Conservation (phyloP, 2,888 invertebrate species). For the Drosophila neonasuta region DNA sequence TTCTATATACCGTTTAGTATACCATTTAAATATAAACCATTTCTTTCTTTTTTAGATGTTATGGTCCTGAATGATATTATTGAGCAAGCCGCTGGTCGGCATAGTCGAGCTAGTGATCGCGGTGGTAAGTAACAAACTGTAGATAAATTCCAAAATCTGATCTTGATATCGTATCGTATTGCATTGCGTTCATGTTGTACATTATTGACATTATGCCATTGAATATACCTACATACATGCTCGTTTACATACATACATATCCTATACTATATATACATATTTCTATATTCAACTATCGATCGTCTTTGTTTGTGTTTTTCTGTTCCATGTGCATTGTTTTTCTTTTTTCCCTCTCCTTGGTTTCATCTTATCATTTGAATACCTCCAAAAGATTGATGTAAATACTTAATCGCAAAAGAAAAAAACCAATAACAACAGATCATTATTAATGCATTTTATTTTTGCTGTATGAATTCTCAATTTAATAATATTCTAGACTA, state of each 20-base stretch:
- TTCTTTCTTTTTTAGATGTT: conserved; percentile 84
- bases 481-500: conserved; percentile 26
- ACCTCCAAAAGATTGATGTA: conserved; percentile 44
- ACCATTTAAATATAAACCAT: too few species aligned
- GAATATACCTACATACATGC: conserved; percentile 17
- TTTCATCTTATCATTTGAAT: conserved; percentile 30
- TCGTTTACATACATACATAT: conserved; percentile 7
- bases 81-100: conserved; percentile 95
- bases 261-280: conserved; percentile 20
- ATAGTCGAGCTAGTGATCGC: conserved; percentile 92
- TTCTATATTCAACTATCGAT: conserved; percentile 47
- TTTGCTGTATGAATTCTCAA: conserved; percentile 33
- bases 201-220: conserved; percentile 51
- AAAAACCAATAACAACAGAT: conserved; percentile 6
- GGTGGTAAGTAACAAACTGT: conserved; percentile 87
- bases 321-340: conserved; percentile 55
- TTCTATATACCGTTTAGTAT: neutral
- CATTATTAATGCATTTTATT: conserved; percentile 24
- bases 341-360: conserved; percentile 12
- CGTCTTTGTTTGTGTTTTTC: conserved; percentile 56
- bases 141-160: conserved; percentile 37
- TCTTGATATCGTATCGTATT: conserved; percentile 38
- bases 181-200: conserved; percentile 64
- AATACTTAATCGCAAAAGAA: conserved; percentile 34
- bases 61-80: conserved; percentile 98